Percentiles rank a stretch among this genome's conserved stretches.
Evolutionary conservation across 2,797 vertebrate species (phyloP).

Genomic region (Melanogrammus aeglefinus): DNA sequence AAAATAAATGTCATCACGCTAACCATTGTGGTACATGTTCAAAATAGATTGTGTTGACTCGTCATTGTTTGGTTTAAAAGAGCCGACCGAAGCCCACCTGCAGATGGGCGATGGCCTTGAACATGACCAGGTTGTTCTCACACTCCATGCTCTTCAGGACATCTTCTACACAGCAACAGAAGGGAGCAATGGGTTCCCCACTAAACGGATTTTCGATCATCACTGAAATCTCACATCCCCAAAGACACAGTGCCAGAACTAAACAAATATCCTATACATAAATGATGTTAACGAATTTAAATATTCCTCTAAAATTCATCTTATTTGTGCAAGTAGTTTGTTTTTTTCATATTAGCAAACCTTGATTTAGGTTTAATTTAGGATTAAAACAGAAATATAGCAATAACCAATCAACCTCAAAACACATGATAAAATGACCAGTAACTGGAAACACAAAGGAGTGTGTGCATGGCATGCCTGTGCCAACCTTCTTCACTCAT

Average conservation of each 20-base stretch:
- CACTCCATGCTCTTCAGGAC: slow-evolving; percentile 79
- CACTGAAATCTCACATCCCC: neutral
- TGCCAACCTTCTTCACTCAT: neutral
- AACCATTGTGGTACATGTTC: neutral
- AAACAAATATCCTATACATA: neutral
- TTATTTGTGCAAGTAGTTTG: neutral
- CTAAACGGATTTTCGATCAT: neutral
- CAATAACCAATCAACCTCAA: neutral
- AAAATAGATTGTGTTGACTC: neutral
- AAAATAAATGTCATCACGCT: neutral
- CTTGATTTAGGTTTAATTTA: neutral
- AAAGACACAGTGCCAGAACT: neutral
- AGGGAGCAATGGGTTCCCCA: neutral
- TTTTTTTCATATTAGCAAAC: too few relatives aligned
- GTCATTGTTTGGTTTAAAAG: neutral
- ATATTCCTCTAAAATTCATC: neutral
- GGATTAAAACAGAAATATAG: neutral
- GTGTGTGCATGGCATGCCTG: neutral
- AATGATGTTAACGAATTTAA: neutral
- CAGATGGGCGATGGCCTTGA: slow-evolving; percentile 81
- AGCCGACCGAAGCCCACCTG: slow-evolving; percentile 71
- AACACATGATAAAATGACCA: neutral
- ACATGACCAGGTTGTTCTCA: slow-evolving; percentile 80
- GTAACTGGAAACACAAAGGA: neutral
- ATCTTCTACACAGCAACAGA: slow-evolving; percentile 69